These are phyloP conservation scores for Rhodinocichla rosea DNA, from an alignment of 2,113 vertebrate genomes.

Conservation along the genomic window DNA sequence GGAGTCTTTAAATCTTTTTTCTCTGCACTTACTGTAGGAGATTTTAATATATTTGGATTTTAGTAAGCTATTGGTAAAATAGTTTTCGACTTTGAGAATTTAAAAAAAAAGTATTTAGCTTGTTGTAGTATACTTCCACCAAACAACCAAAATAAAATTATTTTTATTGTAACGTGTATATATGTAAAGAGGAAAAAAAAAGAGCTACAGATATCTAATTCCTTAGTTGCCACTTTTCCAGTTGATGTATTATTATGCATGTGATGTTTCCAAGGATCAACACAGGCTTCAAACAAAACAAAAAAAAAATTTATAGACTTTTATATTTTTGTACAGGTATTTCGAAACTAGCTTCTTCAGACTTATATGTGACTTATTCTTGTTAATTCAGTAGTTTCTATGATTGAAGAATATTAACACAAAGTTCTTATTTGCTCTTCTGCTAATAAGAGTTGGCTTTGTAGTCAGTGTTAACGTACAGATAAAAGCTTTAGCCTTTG, in stretches of 20 bases:
- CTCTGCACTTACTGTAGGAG: conserved; percentile 80
- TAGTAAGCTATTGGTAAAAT: conserved; percentile 83
- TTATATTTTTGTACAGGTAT: conserved; percentile 91
- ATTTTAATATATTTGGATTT: conserved; percentile 85
- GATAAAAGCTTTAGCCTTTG: conserved; percentile 79
- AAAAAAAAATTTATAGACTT: conserved; percentile 78
- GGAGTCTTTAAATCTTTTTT: conserved; percentile 75
- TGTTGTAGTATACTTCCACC: conserved; percentile 84
- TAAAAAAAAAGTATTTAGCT: conserved; percentile 77
- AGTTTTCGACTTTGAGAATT: conserved; percentile 77
- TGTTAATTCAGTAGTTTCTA: conserved; percentile 78
- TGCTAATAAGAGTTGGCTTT: conserved; percentile 77
- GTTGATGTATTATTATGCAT: conserved; percentile 89
- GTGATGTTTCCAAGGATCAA: conserved; percentile 88
- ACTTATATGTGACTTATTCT: conserved; percentile 80
- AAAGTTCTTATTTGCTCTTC: conserved; percentile 80
- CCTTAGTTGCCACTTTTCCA: conserved; percentile 92
- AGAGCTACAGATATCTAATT: conserved; percentile 83
- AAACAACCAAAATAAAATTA: conserved; percentile 93
- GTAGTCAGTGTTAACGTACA: conserved; percentile 75
- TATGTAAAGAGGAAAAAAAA: conserved; percentile 77
- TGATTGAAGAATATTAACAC: conserved; percentile 74
- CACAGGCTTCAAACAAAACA: conserved; percentile 78
- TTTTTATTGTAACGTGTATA: conserved; percentile 87
- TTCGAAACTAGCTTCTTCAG: conserved; percentile 81